Evolutionary conservation across 1,140 invertebrate genomes (phyloP).

Genomic region (Leptonema lineaticorne): DNA sequence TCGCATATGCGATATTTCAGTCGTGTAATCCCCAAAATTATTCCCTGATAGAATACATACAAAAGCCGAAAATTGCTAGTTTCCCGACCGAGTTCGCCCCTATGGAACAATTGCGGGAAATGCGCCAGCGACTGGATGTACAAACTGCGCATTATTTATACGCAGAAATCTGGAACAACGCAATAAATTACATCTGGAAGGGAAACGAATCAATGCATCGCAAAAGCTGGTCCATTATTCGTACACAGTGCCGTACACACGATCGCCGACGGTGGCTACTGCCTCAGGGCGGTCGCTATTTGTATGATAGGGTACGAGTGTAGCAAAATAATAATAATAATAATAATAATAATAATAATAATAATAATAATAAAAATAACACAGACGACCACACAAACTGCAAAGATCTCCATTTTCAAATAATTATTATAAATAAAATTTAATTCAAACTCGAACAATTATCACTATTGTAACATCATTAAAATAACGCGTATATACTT

Average conservation of each 20-base stretch:
- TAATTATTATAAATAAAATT: too few species aligned
- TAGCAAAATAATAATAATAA: too few species aligned
- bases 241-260: background rate
- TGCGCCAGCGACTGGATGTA: background rate
- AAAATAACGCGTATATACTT: too few species aligned
- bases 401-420: too few species aligned
- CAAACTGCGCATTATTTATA: conserved; percentile 23
- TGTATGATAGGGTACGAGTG: too few species aligned
- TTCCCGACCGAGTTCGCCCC: too few species aligned
- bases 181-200: conserved; percentile 21
- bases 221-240: conserved; percentile 17
- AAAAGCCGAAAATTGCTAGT: background rate
- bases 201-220: conserved; percentile 24
- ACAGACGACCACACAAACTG: too few species aligned
- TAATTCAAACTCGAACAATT: too few species aligned
- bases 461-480: too few species aligned
- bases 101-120: too few species aligned
- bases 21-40: background rate
- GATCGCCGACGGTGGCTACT: background rate
- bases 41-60: background rate
- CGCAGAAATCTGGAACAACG: conserved; percentile 21
- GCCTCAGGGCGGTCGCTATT: background rate
- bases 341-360: too few species aligned
- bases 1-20: background rate
- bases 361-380: too few species aligned